Conservation (phyloP, 2,888 invertebrate species). For the Amphiduros pacificus region DNA sequence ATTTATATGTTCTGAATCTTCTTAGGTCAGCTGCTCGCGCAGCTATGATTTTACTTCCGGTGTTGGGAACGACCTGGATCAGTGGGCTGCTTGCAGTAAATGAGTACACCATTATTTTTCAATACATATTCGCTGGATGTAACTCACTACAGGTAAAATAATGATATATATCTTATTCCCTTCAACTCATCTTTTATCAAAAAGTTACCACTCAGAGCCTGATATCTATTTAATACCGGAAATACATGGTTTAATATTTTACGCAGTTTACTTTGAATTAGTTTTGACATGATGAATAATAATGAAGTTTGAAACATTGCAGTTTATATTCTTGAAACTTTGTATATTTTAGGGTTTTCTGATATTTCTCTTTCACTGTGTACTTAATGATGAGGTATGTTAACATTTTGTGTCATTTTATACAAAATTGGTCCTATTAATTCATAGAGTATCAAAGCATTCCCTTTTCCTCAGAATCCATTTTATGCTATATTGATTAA, state of each 20-base stretch:
- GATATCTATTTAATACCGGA: too few relatives aligned
- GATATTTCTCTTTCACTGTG: constrained; percentile 39
- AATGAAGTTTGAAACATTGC: too few relatives aligned
- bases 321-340: too few relatives aligned
- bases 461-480: background rate
- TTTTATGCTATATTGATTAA: background rate
- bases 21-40: constrained; percentile 36
- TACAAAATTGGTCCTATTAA: too few relatives aligned
- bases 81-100: constrained; percentile 40
- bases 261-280: too few relatives aligned
- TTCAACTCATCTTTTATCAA: too few relatives aligned
- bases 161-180: background rate
- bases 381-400: constrained; percentile 29
- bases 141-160: constrained; percentile 41
- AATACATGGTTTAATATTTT: too few relatives aligned
- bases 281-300: too few relatives aligned
- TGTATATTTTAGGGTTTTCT: constrained; percentile 40
- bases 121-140: constrained; percentile 38
- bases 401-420: background rate
- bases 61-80: constrained; percentile 41
- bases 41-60: constrained; percentile 36
- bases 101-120: constrained; percentile 32
- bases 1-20: background rate
- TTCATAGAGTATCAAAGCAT: too few relatives aligned
- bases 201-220: too few relatives aligned